These are phyloP conservation scores for Paradoxurus hermaphroditus DNA, from an alignment of 2,113 vertebrate species.

Conservation along the genomic window DNA sequence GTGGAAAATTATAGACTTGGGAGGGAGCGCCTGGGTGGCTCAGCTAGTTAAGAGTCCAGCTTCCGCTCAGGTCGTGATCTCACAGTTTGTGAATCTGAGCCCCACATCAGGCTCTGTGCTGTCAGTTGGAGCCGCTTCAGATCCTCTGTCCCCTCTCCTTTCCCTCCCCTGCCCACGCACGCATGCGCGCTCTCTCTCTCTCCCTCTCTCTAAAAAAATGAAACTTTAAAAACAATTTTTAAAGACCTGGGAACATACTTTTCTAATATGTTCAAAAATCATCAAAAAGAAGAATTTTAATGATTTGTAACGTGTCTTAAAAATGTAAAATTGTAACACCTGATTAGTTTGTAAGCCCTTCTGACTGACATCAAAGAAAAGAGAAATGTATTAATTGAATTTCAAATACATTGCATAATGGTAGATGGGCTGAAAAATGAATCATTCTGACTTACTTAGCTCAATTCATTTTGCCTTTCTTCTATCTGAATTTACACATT, in stretches of 20 bases:
- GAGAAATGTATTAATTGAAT: neutral
- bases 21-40: no score
- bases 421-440: neutral
- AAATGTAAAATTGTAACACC: neutral
- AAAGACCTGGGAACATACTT: neutral
- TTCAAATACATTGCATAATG: neutral
- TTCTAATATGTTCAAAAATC: slow-evolving; percentile 18
- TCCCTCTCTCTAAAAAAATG: no score
- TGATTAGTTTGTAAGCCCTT: slow-evolving; percentile 10
- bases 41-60: no score
- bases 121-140: no score
- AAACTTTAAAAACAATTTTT: no score
- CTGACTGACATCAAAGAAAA: neutral
- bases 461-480: slow-evolving; percentile 21
- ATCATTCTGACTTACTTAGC: neutral
- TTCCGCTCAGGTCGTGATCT: no score
- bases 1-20: neutral
- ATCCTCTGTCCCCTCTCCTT: no score
- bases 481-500: neutral
- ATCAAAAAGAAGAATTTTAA: slow-evolving; percentile 24
- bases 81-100: no score
- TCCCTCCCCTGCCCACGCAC: no score
- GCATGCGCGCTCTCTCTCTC: no score
- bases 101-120: no score
- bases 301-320: slow-evolving; percentile 26